phyloP scores from a whole-genome alignment of 2,888 invertebrate genomes.

The Tetranychus truncatus region DNA sequence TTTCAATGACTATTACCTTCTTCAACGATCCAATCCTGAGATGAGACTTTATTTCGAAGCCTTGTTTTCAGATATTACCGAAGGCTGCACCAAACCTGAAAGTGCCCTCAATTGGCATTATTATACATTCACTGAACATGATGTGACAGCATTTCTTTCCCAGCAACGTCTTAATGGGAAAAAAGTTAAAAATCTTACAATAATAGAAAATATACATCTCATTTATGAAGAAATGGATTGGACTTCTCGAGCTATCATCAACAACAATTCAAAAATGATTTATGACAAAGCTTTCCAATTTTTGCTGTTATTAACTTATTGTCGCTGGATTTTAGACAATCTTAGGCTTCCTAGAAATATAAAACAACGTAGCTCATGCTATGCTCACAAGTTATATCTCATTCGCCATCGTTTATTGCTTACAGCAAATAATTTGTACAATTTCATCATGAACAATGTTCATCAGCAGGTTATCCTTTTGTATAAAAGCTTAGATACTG shows the following conservation, averaged over 20 bases:
- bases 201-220: not conserved
- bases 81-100: not conserved
- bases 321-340: not conserved
- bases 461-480: not conserved
- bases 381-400: not conserved
- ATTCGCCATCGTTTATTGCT: not conserved
- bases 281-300: constrained; percentile 5
- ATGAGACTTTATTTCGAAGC: constrained; percentile 2
- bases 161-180: not conserved
- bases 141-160: not conserved
- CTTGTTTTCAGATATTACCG: not conserved
- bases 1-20: not conserved
- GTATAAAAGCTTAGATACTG: not conserved
- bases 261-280: not conserved
- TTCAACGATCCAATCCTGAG: not conserved
- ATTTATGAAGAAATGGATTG: constrained; percentile 8
- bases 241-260: constrained; percentile 1
- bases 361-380: not conserved
- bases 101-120: not conserved
- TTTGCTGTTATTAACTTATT: not conserved
- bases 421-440: not conserved
- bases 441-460: constrained; percentile 10
- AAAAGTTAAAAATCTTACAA: not conserved
- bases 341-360: not conserved
- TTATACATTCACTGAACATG: not conserved